Evolutionary conservation across 2,888 invertebrate genomes (phyloP).

Genomic region (Atethmia centrago): DNA sequence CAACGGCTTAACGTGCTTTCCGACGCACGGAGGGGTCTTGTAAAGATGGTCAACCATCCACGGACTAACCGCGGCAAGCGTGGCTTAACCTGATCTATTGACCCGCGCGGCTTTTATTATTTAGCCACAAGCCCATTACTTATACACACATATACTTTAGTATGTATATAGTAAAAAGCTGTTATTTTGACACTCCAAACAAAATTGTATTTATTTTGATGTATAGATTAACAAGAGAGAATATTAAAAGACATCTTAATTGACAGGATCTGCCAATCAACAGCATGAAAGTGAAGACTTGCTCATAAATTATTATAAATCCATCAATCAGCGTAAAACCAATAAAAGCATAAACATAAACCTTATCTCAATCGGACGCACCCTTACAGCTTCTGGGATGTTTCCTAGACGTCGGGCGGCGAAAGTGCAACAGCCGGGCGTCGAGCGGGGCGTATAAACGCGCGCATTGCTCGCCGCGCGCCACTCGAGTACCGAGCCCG

Average conservation of each 20-base stretch:
- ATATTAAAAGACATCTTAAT: not conserved
- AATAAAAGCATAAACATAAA: slow-evolving; percentile 47
- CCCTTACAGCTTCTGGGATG: slow-evolving; percentile 64
- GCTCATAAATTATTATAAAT: slow-evolving; percentile 31
- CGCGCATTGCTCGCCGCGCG: slow-evolving; percentile 74
- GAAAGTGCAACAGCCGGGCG: slow-evolving; percentile 85
- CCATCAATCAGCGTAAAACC: slow-evolving; percentile 45
- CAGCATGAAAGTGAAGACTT: slow-evolving; percentile 23
- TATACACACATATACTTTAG: too few relatives aligned
- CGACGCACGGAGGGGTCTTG: too few relatives aligned
- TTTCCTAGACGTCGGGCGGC: slow-evolving; percentile 71
- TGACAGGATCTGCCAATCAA: not conserved
- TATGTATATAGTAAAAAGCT: too few relatives aligned
- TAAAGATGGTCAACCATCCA: too few relatives aligned
- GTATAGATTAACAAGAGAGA: not conserved
- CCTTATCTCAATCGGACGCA: slow-evolving; percentile 41
- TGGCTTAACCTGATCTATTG: too few relatives aligned
- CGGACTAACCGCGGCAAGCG: too few relatives aligned
- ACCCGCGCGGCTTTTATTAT: too few relatives aligned
- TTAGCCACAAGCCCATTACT: too few relatives aligned
- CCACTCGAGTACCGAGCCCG: slow-evolving; percentile 81
- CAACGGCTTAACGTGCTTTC: too few relatives aligned
- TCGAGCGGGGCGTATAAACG: slow-evolving; percentile 82
- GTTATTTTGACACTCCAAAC: too few relatives aligned
- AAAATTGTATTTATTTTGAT: not conserved